phyloP scores from a whole-genome alignment of 1,140 invertebrate genomes.

The Bombus waltoni region DNA sequence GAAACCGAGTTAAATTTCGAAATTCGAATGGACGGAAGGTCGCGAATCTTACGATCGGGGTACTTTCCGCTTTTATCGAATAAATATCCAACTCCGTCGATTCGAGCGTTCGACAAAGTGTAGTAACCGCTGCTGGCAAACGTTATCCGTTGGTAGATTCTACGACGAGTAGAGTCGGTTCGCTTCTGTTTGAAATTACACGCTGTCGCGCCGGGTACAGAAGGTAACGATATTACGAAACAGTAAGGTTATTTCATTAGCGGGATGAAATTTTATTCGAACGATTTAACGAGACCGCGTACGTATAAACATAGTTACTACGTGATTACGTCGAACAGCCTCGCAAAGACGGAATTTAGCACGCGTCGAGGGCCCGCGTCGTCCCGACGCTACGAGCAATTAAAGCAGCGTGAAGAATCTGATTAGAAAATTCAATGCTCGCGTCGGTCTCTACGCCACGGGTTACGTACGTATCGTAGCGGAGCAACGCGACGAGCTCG shows the following conservation, averaged over 20 bases:
- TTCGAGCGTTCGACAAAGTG: not conserved
- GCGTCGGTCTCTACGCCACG: not conserved
- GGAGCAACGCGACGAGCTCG: not conserved
- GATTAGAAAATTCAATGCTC: constrained; percentile 20
- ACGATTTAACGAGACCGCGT: not conserved
- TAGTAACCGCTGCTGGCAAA: not conserved
- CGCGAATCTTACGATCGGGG: not conserved
- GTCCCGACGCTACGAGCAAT: not conserved
- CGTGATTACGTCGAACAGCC: not conserved
- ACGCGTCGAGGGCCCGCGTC: not conserved
- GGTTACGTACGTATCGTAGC: not conserved
- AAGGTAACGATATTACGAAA: not conserved
- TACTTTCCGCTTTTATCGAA: not conserved
- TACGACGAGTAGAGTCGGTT: not conserved
- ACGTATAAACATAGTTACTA: not conserved
- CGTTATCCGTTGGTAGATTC: not conserved
- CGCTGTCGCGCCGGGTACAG: not conserved
- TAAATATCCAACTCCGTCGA: not conserved
- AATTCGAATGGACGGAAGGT: not conserved
- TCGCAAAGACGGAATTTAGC: constrained; percentile 16
- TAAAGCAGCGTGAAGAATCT: constrained; percentile 21
- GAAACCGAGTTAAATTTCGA: not conserved
- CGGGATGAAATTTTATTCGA: not conserved
- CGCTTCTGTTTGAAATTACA: not conserved
- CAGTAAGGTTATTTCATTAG: not conserved